Conservation (phyloP, 2,797 vertebrate genomes). For the Apodemus agrarius region DNA sequence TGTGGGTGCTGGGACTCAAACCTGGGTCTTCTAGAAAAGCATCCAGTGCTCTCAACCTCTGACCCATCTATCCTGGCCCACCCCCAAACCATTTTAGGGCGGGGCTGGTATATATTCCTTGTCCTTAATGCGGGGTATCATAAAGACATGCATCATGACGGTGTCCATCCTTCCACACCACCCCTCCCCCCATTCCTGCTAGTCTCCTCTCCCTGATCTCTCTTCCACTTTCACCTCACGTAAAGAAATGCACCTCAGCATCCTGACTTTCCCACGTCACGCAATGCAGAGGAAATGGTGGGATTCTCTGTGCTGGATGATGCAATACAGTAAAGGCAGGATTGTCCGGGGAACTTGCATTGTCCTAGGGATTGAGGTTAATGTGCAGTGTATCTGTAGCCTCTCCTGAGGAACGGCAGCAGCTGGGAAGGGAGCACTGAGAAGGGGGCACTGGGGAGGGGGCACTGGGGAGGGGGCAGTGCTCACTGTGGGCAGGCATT, state of each 20-base stretch:
- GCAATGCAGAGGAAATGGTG: conserved; percentile 1
- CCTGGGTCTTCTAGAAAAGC: neutral
- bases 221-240: neutral
- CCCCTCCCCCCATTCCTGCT: neutral
- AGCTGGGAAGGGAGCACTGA: neutral
- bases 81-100: neutral
- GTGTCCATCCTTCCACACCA: neutral
- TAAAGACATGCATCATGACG: neutral
- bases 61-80: neutral
- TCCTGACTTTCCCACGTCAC: neutral
- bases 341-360: neutral
- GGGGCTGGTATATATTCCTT: neutral
- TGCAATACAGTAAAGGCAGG: neutral
- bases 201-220: neutral
- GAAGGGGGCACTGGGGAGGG: too few relatives aligned
- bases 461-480: neutral
- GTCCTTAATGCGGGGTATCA: neutral
- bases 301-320: neutral
- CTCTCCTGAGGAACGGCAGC: neutral
- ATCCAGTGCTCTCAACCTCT: neutral
- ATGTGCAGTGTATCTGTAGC: neutral
- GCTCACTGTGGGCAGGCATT: too few relatives aligned
- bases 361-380: neutral
- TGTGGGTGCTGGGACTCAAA: neutral
- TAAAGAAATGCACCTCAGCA: neutral